Base-by-base conservation (phyloP, 2,888 invertebrate genomes). In the Drosophila engyochracea region DNA sequence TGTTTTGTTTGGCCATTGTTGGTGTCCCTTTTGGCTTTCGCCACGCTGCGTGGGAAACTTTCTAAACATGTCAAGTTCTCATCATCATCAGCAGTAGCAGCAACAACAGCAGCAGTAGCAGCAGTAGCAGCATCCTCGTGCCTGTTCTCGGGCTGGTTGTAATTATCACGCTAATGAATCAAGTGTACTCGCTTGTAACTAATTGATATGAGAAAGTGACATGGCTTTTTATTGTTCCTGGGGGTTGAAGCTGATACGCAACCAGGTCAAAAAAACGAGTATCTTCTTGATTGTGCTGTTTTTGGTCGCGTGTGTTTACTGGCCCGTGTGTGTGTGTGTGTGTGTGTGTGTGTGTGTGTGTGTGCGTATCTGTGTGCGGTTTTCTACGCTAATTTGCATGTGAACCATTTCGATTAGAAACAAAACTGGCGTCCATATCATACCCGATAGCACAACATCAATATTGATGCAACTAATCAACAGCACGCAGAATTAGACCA, bases 121-220 rank as follows among this genome's bases (percentile, higher is more conserved):
- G 7, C 41, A 37, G 0, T n/a, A 39, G 9, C 22, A 76, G 54
- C 73, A 57, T 59, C 53, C 41, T 64, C 44, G 62, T 70, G 47
- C 57, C 63, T 63, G 54, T 69, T 57, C 67, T 63, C 58, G 31
- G 54, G 52, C 89, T 77, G 89, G 76, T 80, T 74, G 73, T 85
- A 89, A 88, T 88, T 90, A 89, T 90, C 89, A 81, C 87, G 89
- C 87, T 90, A 89, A 88, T 88, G 87, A 84, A 88, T 90, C 85
- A 90, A 90, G 87, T 85, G 89, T 76, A 90, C 70, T 88, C 91
- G 85, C 77, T 86, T 74, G 87, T 90, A 79, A 89, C 87, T 90
- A 88, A 88, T 88, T 90, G 85, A 89, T 84, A 87, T 88, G 87
- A 79, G 91, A 88, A 90, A 86, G 83, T 79, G 79, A 82, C 90